Base-by-base conservation (phyloP, 2,888 invertebrate genomes). In the Zygaena filipendulae region DNA sequence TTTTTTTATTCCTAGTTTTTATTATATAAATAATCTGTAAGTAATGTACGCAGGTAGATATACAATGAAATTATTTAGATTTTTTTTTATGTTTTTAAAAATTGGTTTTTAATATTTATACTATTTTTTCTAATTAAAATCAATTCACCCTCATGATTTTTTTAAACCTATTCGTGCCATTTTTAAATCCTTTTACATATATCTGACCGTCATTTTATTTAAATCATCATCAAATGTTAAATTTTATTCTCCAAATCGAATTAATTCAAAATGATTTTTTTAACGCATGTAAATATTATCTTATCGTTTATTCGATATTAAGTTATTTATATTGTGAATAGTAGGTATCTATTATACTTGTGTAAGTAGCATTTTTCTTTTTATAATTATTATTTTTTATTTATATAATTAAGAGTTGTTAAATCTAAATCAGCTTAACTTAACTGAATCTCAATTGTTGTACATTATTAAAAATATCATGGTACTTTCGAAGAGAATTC, bases 371-470 rank as follows among this genome's bases (percentile, higher is more conserved):
- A n/a, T n/a, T n/a, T n/a, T n/a, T n/a, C n/a, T n/a, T n/a, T n/a
- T n/a, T n/a, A n/a, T n/a, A n/a, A n/a, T n/a, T n/a, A n/a, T n/a
- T n/a, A n/a, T n/a, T n/a, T n/a, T n/a, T n/a, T n/a, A n/a, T n/a
- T n/a, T n/a, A n/a, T n/a, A n/a, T n/a, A n/a, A n/a, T n/a, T n/a
- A n/a, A n/a, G n/a, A n/a, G n/a, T n/a, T n/a, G n/a, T n/a, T n/a
- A n/a, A n/a, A n/a, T n/a, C n/a, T n/a, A 69, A 74, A 77, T 77
- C 72, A 75, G 71, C 74, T 77, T 64, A 75, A 69, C 70, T 64
- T 59, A 56, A 52, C 67, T 69, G 79, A 77, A 79, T 79, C 79
- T 79, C 79, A 74, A 61, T 59, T 64, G 55, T 59, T 70, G 62
- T 72, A 68, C 53, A 49, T 14, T 31, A 49, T 47, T 45, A 33